These are phyloP conservation scores for Python bivittatus DNA, from an alignment of 2,113 vertebrate genomes.

Conservation along the genomic window DNA sequence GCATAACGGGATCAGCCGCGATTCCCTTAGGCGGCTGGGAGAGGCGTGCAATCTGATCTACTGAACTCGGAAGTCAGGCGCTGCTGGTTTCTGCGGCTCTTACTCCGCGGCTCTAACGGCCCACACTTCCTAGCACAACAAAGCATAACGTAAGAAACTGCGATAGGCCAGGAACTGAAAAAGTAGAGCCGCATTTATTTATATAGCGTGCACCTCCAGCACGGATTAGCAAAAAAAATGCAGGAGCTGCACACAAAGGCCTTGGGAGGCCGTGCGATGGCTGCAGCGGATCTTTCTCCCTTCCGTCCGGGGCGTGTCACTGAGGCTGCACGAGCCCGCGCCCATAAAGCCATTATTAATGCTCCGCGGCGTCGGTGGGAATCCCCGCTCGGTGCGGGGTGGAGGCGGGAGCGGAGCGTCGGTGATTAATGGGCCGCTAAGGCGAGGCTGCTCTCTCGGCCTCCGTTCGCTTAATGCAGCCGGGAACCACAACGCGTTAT, in stretches of 20 bases:
- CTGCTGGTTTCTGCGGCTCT: not conserved
- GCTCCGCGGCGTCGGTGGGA: slow-evolving; percentile 17
- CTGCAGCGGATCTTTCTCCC: not conserved
- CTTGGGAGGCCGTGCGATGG: not conserved
- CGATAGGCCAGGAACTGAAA: not conserved
- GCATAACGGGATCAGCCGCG: not conserved
- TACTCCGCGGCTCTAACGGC: not conserved
- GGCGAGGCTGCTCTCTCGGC: slow-evolving; percentile 68
- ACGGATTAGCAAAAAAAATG: not conserved
- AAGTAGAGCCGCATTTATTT: not conserved
- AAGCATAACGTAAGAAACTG: not conserved
- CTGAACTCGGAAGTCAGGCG: not conserved
- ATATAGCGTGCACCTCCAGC: not conserved
- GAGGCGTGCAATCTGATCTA: not conserved
- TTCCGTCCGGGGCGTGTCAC: not conserved
- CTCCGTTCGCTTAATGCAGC: slow-evolving; percentile 83
- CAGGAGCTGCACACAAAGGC: not conserved
- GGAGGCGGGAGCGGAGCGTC: slow-evolving; percentile 66
- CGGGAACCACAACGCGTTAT: slow-evolving; percentile 96
- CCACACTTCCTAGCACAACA: not conserved
- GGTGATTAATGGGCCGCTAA: slow-evolving; percentile 83
- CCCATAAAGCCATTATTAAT: slow-evolving; percentile 28
- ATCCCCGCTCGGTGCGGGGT: slow-evolving; percentile 34
- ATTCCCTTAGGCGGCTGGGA: not conserved
- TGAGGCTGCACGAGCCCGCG: not conserved